Evolutionary conservation across 2,113 vertebrate species (phyloP).

Genomic region (Actenoides lindsayi): DNA sequence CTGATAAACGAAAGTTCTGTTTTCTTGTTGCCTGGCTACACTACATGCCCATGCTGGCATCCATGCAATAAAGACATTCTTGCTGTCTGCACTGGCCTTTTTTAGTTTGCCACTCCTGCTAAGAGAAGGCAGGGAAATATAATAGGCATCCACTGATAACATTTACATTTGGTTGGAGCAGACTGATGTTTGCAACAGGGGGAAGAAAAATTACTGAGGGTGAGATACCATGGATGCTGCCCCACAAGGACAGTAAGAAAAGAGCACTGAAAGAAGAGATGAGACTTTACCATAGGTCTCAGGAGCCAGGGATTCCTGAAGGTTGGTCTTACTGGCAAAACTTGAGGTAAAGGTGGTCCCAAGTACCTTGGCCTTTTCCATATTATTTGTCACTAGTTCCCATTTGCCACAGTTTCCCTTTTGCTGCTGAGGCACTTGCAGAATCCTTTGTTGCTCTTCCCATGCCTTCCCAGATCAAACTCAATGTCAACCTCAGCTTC

Average conservation of each 20-base stretch:
- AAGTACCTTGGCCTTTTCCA: background rate
- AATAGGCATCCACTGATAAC: background rate
- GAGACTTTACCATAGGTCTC: background rate
- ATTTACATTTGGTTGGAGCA: background rate
- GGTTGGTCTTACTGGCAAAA: background rate
- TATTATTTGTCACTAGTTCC: background rate
- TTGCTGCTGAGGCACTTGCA: background rate
- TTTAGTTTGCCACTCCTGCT: background rate
- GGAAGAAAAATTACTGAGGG: background rate
- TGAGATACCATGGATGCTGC: background rate
- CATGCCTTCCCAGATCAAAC: background rate
- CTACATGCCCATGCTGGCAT: background rate
- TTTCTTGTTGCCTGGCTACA: conserved; percentile 10
- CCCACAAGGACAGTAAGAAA: background rate
- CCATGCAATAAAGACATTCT: background rate
- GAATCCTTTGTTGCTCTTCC: background rate
- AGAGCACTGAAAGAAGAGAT: background rate
- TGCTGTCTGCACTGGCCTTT: background rate
- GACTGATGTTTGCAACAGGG: background rate
- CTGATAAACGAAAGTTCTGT: background rate
- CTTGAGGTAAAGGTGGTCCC: background rate
- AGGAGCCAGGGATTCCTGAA: background rate
- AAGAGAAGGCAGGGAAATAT: background rate
- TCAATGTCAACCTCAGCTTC: background rate
- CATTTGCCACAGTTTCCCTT: background rate